Base-by-base conservation (phyloP, 2,113 vertebrate species). In the Gambusia holbrooki region DNA sequence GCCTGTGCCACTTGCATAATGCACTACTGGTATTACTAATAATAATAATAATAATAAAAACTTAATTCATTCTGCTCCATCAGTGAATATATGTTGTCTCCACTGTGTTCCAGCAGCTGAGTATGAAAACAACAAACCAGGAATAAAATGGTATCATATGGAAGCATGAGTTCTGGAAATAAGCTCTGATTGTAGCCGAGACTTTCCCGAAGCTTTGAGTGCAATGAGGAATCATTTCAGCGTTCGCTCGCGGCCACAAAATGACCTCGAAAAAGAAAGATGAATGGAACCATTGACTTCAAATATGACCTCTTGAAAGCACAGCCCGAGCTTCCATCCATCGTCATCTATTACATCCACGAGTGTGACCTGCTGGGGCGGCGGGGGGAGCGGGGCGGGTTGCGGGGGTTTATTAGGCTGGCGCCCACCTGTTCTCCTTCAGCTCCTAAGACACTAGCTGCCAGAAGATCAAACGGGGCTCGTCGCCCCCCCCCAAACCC, bases 391-490 rank as follows among this genome's bases (percentile, higher is more conserved):
- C 35, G 2, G 10, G 35, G 10, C 11, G 35, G 35, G 35, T 37
- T 37, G 9, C 9, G 8, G 35, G 35, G 35, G 1, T 9, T 37
- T 10, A 37, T 37, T 37, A 37, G 83, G 40, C 68, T 73, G 65
- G 81, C 28, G 54, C 83, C 88, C 88, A 91, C 90, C 90, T 92
- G 90, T 86, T 89, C 87, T 84, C 76, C 77, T 54, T 88, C 87
- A 83, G 83, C 76, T 66, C 83, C 83, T 78, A 65, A 87, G 87
- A 90, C 82, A 85, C 79, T 71, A 66, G 72, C 84, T 84, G 82
- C 88, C 83, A 84, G 78, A 74, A 90, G 87, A 91, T 92, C 87
- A 91, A 93, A 90, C 86, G 85, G 84, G 73, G 79, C 87, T 76
- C 62, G 64, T 77, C 33, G 29, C 76, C 77, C 82, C 71, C 51